A percentile compares a stretch with the other conserved stretches of the same genome.
phyloP scores from a whole-genome alignment of 2,888 invertebrate species.

The Diarsia rubi region DNA sequence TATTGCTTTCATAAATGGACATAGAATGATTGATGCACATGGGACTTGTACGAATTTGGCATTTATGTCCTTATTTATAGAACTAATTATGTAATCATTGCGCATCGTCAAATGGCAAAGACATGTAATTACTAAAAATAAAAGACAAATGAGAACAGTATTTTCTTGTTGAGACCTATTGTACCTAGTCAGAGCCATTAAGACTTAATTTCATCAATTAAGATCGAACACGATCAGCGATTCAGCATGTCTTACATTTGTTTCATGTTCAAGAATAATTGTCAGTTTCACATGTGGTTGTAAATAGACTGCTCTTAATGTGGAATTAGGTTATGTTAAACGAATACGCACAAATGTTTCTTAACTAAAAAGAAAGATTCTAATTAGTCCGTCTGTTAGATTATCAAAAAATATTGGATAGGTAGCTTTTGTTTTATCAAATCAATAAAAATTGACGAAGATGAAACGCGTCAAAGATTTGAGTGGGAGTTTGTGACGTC shows the following conservation, averaged over 20 bases:
- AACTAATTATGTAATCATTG: conserved; percentile 7
- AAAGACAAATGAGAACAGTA: not conserved
- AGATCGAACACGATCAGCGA: not conserved
- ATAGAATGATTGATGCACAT: conserved; percentile 24
- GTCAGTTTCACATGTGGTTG: not conserved
- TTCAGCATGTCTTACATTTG: not conserved
- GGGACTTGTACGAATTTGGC: not conserved
- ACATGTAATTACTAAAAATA: not conserved
- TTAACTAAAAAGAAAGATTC: too few species aligned
- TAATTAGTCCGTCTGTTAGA: too few species aligned
- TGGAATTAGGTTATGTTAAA: not conserved
- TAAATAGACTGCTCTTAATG: not conserved
- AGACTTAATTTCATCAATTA: not conserved
- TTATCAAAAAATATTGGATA: too few species aligned
- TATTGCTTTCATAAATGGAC: conserved; percentile 1
- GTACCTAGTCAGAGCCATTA: not conserved
- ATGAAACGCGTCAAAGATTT: too few species aligned
- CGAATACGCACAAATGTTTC: too few species aligned
- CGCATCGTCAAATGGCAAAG: not conserved
- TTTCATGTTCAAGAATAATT: not conserved
- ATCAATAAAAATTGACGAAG: too few species aligned
- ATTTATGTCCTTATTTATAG: conserved; percentile 1
- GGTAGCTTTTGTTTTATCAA: too few species aligned
- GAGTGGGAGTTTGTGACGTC: too few species aligned
- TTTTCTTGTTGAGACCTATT: not conserved